A percentile compares a stretch with the other conserved stretches of the same genome.
Conservation (phyloP, 2,797 vertebrate species). For the Dromococcyx pavoninus region DNA sequence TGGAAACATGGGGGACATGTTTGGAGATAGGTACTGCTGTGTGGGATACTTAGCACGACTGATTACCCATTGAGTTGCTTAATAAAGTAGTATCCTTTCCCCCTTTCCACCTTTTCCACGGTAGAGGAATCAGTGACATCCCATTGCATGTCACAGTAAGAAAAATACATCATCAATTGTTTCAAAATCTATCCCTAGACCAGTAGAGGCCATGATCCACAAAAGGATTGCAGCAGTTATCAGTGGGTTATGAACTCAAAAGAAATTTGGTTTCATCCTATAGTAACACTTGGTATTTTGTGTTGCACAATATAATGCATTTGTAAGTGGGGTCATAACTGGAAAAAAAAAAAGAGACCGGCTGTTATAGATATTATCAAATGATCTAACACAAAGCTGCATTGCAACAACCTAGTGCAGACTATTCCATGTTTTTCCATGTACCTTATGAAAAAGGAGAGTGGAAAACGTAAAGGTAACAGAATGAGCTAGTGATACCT, state of each 20-base stretch:
- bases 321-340: background rate
- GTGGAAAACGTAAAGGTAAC: background rate
- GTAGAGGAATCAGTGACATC: background rate
- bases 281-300: background rate
- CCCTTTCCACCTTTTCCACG: background rate
- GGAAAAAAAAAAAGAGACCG: background rate
- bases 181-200: constrained; percentile 6
- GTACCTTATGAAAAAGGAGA: background rate
- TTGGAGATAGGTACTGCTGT: background rate
- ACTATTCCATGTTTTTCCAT: background rate
- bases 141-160: background rate
- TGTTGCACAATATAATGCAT: background rate
- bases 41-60: background rate
- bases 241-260: background rate
- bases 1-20: background rate
- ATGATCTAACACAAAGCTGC: background rate
- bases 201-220: background rate
- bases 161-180: background rate
- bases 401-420: background rate
- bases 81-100: background rate
- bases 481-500: background rate
- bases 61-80: background rate
- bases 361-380: constrained; percentile 5
- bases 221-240: background rate
- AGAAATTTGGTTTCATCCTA: background rate